Percentiles rank a stretch among this genome's conserved stretches.
Conservation (phyloP, 2,888 invertebrate genomes). For the Pomacea canaliculata region DNA sequence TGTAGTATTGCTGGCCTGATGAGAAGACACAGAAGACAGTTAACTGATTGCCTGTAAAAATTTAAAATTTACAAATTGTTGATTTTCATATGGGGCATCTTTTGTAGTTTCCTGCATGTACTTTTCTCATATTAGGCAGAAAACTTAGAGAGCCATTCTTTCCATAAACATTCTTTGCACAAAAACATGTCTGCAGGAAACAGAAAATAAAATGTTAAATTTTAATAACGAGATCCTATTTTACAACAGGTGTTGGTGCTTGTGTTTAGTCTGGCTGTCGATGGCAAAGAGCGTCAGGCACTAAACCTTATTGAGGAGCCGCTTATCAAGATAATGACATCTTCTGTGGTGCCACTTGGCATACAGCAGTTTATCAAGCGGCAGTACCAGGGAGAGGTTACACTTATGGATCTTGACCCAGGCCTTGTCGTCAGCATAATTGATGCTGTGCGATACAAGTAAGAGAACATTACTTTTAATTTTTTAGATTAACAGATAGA, state of each 20-base stretch:
- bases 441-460: constrained; percentile 61
- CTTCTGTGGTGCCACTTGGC: constrained; percentile 15
- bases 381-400: constrained; percentile 45
- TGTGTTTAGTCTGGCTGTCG: constrained; percentile 46
- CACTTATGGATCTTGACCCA: constrained; percentile 59
- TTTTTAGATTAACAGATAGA: no score
- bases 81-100: no score
- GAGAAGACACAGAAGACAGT: no score
- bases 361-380: constrained; percentile 42
- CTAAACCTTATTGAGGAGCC: constrained; percentile 52
- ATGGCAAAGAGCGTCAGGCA: constrained; percentile 48
- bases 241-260: constrained; percentile 42
- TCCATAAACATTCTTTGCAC: no score
- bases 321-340: constrained; percentile 23
- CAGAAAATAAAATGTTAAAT: no score
- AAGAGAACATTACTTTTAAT: neutral
- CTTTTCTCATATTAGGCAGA: no score
- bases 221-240: neutral
- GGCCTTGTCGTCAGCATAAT: constrained; percentile 52
- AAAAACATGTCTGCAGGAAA: no score
- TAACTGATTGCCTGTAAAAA: no score
- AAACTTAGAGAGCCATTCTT: no score
- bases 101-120: no score
- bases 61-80: no score
- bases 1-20: no score